Conservation (phyloP, 2,888 invertebrate genomes). For the Sarcophaga carnaria region DNA sequence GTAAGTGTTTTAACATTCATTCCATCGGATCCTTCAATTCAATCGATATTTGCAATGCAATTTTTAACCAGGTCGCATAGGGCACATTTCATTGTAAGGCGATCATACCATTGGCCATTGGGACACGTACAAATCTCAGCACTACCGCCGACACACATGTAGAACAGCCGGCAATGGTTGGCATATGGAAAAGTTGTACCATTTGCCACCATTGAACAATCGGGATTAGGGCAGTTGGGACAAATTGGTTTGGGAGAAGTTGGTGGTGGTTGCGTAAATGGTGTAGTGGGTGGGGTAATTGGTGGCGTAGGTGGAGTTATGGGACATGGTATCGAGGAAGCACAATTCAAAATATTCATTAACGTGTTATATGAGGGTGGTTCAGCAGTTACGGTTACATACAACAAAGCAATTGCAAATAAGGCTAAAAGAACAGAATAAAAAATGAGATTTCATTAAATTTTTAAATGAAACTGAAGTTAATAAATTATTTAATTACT, state of each 20-base stretch:
- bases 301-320: not conserved
- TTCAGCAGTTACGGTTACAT: not conserved
- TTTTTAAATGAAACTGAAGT: too few species aligned
- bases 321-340: not conserved
- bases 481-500: too few species aligned
- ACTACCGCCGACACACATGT: conserved; percentile 25
- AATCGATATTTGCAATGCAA: conserved; percentile 43
- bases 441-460: not conserved
- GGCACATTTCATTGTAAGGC: conserved; percentile 10
- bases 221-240: conserved; percentile 32
- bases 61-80: conserved; percentile 47
- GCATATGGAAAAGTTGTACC: conserved; percentile 49
- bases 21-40: not conserved
- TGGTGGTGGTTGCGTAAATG: not conserved
- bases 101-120: conserved; percentile 60
- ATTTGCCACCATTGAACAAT: conserved; percentile 36
- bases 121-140: conserved; percentile 40
- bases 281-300: not conserved
- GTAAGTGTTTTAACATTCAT: too few species aligned
- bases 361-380: not conserved
- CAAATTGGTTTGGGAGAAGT: not conserved
- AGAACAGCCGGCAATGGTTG: conserved; percentile 57
- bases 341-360: not conserved
- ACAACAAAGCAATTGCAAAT: not conserved
- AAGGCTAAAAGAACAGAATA: not conserved